Percentiles rank a stretch among this genome's conserved stretches.
phyloP scores from a whole-genome alignment of 1,140 invertebrate genomes.

The Drosophila dunni region DNA sequence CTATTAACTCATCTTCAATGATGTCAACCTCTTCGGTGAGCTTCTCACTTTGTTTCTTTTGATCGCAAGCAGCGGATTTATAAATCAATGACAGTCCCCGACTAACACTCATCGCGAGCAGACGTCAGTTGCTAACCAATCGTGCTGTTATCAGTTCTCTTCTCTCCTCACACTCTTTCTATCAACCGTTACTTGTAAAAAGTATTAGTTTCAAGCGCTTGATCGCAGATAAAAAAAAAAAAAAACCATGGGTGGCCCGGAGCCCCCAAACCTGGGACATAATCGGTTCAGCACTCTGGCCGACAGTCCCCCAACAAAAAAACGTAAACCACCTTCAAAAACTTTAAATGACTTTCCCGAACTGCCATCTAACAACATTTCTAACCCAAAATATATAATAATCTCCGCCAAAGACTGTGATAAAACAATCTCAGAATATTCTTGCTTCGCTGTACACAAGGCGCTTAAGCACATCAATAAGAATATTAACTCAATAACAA shows the following conservation, averaged over 20 bases:
- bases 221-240: too few species aligned
- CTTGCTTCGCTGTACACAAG: slow-evolving; percentile 5
- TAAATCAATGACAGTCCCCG: too few species aligned
- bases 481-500: slow-evolving; percentile 22
- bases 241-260: background rate
- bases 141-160: slow-evolving; percentile 17
- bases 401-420: background rate
- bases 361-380: background rate
- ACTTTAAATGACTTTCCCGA: background rate
- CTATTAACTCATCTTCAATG: too few species aligned
- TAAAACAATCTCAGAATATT: slow-evolving; percentile 2
- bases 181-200: background rate
- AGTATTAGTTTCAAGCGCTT: background rate
- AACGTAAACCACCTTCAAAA: background rate
- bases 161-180: background rate
- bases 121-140: slow-evolving; percentile 25
- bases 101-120: slow-evolving; percentile 41
- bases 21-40: too few species aligned
- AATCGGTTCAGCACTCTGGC: slow-evolving; percentile 4
- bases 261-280: background rate
- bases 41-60: too few species aligned
- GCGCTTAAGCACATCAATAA: slow-evolving; percentile 7
- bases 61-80: too few species aligned
- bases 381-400: background rate
- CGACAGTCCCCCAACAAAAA: slow-evolving; percentile 1